phyloP scores from a whole-genome alignment of 2,888 invertebrate genomes.

The Tinea pellionella region DNA sequence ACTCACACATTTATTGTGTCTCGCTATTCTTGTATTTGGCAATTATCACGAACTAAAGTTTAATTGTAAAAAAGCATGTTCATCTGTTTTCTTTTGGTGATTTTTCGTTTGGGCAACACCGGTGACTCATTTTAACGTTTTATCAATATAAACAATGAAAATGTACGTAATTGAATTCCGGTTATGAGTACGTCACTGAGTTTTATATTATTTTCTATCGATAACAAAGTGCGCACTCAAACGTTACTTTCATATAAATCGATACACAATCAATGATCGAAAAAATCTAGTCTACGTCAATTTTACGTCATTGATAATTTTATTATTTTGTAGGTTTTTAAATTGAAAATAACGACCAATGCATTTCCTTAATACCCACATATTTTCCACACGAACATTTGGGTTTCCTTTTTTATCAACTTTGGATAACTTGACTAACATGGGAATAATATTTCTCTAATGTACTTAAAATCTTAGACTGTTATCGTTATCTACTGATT shows the following conservation, averaged over 20 bases:
- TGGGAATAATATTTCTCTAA: neutral
- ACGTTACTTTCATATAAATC: neutral
- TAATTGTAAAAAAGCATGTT: neutral
- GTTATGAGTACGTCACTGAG: neutral
- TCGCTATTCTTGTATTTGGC: neutral
- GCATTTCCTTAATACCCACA: neutral
- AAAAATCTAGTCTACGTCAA: neutral
- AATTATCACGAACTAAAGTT: neutral
- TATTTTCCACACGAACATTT: no score
- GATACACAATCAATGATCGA: neutral
- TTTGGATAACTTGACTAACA: no score
- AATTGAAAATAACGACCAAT: neutral
- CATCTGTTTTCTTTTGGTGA: no score
- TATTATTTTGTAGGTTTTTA: neutral
- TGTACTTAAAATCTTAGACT: neutral
- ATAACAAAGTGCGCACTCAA: conserved; percentile 2
- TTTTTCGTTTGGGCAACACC: neutral
- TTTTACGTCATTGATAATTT: neutral
- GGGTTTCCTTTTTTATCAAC: no score
- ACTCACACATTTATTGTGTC: conserved; percentile 41
- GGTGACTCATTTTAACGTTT: neutral
- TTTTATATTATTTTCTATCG: neutral
- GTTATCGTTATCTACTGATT: neutral
- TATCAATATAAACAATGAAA: conserved; percentile 7
- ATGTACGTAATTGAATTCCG: conserved; percentile 6